Evolutionary conservation across 2,888 invertebrate species (phyloP).

Genomic region (Microctonus aethiopoides): DNA sequence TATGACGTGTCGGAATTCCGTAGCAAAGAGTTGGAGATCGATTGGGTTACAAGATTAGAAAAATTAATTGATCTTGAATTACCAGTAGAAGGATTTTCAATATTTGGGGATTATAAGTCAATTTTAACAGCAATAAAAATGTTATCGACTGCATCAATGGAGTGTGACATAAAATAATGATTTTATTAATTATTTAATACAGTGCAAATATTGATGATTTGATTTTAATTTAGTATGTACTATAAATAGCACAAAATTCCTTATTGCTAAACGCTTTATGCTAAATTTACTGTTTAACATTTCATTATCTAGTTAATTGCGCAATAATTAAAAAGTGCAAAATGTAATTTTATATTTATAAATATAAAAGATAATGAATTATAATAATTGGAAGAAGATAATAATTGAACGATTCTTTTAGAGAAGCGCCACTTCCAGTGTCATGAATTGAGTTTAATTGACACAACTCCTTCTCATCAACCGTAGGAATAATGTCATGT

Average conservation of each 20-base stretch:
- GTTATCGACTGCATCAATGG: background rate
- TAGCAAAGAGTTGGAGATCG: background rate
- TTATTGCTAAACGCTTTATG: too few species aligned
- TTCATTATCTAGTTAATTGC: too few species aligned
- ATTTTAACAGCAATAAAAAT: background rate
- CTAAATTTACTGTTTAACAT: too few species aligned
- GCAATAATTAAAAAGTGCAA: background rate
- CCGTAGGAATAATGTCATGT: constrained; percentile 42
- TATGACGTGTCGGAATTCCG: background rate
- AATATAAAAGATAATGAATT: background rate
- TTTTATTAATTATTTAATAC: background rate
- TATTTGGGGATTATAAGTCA: background rate
- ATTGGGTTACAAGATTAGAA: background rate
- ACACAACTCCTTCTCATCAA: constrained; percentile 47
- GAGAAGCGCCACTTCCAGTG: background rate
- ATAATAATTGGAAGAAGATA: background rate
- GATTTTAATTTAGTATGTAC: too few species aligned
- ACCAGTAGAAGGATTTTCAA: background rate
- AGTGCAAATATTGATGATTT: too few species aligned
- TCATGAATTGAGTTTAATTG: background rate
- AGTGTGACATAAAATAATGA: background rate
- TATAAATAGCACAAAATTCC: too few species aligned
- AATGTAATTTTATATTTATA: background rate
- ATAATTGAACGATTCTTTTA: background rate
- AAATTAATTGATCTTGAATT: background rate